A percentile compares a stretch with the other conserved stretches of the same genome.
These are phyloP conservation scores for Bruchidius siliquastri DNA, from an alignment of 2,888 invertebrate genomes.

Conservation along the genomic window DNA sequence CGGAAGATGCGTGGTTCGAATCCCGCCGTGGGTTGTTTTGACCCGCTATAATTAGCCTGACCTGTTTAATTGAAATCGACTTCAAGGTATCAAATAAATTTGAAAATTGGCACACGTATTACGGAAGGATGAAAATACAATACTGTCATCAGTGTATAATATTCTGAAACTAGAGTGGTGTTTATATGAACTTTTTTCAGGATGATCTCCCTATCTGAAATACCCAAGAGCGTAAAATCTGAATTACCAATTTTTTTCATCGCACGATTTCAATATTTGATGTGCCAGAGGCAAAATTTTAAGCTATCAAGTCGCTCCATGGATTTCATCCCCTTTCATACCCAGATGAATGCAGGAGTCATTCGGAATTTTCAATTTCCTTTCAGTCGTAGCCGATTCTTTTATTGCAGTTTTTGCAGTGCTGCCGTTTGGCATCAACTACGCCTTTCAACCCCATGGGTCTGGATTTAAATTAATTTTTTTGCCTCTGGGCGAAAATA, in stretches of 20 bases:
- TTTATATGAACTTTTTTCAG: too few relatives aligned
- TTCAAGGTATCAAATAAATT: too few relatives aligned
- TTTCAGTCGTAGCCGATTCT: not conserved
- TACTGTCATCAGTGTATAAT: too few relatives aligned
- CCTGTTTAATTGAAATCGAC: too few relatives aligned
- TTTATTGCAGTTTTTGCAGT: not conserved
- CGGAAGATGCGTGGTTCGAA: too few relatives aligned
- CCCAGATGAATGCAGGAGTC: not conserved
- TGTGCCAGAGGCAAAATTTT: not conserved
- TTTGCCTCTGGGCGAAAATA: not conserved
- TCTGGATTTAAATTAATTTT: not conserved
- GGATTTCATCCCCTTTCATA: not conserved
- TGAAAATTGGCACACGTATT: too few relatives aligned
- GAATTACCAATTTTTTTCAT: not conserved
- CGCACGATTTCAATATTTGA: not conserved
- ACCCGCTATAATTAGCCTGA: too few relatives aligned
- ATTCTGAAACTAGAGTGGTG: too few relatives aligned
- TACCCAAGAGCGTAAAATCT: not conserved
- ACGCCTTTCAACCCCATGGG: not conserved
- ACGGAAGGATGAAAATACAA: too few relatives aligned
- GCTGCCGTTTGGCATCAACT: not conserved
- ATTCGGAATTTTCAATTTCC: not conserved
- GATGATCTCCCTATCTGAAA: too few relatives aligned
- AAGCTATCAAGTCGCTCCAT: not conserved
- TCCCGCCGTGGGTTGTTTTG: too few relatives aligned